Evolutionary conservation across 1,140 invertebrate genomes (phyloP), one percentile per base, ranked within the genome.

Genomic region (Babylonia areolata): DNA sequence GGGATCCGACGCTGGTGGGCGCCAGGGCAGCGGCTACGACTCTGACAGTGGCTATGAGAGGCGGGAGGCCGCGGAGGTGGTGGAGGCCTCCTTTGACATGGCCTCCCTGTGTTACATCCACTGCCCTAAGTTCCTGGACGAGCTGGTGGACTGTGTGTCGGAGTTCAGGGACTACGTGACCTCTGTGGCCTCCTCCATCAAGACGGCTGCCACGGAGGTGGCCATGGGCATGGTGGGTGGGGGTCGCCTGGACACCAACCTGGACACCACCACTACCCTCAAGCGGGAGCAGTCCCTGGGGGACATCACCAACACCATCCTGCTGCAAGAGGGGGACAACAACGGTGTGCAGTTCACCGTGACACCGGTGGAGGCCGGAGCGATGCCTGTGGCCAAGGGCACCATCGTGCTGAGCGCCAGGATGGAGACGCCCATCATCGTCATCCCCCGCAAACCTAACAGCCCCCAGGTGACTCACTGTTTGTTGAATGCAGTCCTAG

Each of bases 41-140:
- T 20, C 69, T 46, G 82, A 84, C 3, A 35, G 23, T 9, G 20
- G 46, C 20, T 46, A 12, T 31, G 82, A 84, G 11, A 79, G 31
- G 75, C 51, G 94, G 95, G 35, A 40, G 28, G 51, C 73, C 15
- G 37, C 37, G 6, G 88, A 89, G n/a, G 73, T 54, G 80, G 86
- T 85, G 79, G 91, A 91, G 58, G 94, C 97, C 35, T 94, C 94
- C 42, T 94, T 99, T 81, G 95, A 96, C 85, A 97, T 99, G 95
- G 98, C 97, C 0, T 98, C 98, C 58, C 96, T 99, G 54, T 98
- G 97, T 95, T 99, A 99, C 94, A 97, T 97, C 1, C 98, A 99
- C 94, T 98, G 97, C 42, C 96, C 97, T 0, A 95, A 96, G 85
- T 96, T 99, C 91, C 95, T 99, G 28, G 95, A 96, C n/a, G 98